Conservation (phyloP, 2,888 invertebrate genomes). For the Gari tellinella region DNA sequence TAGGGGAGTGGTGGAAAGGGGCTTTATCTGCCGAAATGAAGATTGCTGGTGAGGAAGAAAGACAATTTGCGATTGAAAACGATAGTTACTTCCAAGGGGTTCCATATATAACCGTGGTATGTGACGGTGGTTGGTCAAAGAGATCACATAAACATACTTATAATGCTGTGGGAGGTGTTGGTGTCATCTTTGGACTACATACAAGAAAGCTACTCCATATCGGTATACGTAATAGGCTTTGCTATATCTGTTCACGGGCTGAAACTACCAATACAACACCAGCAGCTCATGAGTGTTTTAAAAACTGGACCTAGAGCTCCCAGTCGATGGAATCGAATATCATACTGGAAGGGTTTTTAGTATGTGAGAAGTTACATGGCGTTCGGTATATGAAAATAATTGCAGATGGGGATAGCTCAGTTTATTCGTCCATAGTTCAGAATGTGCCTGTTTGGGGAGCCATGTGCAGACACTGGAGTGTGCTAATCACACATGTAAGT, state of each 20-base stretch:
- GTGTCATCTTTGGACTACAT: constrained; percentile 26
- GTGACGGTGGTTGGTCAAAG: constrained; percentile 46
- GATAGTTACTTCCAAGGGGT: constrained; percentile 30
- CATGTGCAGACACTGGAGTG: constrained; percentile 28
- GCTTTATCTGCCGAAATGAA: constrained; percentile 26
- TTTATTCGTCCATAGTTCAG: constrained; percentile 6
- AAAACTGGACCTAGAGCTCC: constrained; percentile 40
- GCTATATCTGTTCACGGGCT: constrained; percentile 26
- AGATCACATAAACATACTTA: constrained; percentile 41
- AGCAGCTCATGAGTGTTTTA: constrained; percentile 37
- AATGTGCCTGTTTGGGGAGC: constrained; percentile 35
- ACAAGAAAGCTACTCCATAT: constrained; percentile 27
- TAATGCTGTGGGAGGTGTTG: constrained; percentile 41
- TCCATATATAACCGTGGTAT: constrained; percentile 32
- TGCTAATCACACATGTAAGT: constrained; percentile 44
- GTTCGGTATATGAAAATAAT: constrained; percentile 33
- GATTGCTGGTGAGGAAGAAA: constrained; percentile 35
- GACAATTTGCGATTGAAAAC: constrained; percentile 14
- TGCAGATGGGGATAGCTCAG: constrained; percentile 53
- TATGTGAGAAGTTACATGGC: constrained; percentile 30
- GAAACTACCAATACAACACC: constrained; percentile 9
- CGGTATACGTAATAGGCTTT: constrained; percentile 34
- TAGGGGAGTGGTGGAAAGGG: constrained; percentile 24
- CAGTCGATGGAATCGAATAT: constrained; percentile 54
- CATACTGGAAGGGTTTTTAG: constrained; percentile 44